phyloP scores from a whole-genome alignment of 2,888 invertebrate species.

The Apodemia duryi region DNA sequence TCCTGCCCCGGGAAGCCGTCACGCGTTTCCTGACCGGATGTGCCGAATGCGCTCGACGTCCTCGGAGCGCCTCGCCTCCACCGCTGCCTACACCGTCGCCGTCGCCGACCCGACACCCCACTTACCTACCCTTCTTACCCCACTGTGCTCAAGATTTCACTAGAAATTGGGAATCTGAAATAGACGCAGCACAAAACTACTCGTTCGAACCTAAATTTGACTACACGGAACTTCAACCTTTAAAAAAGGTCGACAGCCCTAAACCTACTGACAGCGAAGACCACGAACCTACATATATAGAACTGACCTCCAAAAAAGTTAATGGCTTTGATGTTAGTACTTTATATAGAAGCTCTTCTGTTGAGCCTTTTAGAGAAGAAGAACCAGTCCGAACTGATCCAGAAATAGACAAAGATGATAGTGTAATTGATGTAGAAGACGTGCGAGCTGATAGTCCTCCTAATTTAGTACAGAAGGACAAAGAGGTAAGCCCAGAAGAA shows the following conservation, averaged over 20 bases:
- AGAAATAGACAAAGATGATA: conserved; percentile 72
- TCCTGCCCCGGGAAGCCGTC: conserved; percentile 96
- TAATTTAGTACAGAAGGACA: conserved; percentile 35
- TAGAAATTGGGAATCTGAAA: conserved; percentile 75
- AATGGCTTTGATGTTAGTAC: conserved; percentile 50
- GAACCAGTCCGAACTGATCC: conserved; percentile 67
- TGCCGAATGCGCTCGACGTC: conserved; percentile 92
- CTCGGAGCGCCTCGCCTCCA: conserved; percentile 82
- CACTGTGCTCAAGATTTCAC: conserved; percentile 68
- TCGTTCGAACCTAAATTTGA: conserved; percentile 64
- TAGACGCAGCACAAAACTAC: conserved; percentile 70
- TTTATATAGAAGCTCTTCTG: conserved; percentile 51
- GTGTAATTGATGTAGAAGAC: conserved; percentile 73
- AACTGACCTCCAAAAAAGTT: conserved; percentile 62
- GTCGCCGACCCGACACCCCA: conserved; percentile 67
- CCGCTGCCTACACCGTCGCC: conserved; percentile 73
- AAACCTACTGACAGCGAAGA: conserved; percentile 50
- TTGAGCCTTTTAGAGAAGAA: conserved; percentile 63
- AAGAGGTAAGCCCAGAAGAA: conserved; percentile 39
- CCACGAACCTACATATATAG: conserved; percentile 70
- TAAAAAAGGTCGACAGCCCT: conserved; percentile 67
- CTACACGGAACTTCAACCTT: conserved; percentile 62
- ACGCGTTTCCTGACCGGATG: conserved; percentile 97
- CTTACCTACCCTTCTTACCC: conserved; percentile 65
- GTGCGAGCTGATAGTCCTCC: conserved; percentile 57